These are phyloP conservation scores for Triops cancriformis DNA, from an alignment of 1,140 invertebrate genomes.

Conservation along the genomic window DNA sequence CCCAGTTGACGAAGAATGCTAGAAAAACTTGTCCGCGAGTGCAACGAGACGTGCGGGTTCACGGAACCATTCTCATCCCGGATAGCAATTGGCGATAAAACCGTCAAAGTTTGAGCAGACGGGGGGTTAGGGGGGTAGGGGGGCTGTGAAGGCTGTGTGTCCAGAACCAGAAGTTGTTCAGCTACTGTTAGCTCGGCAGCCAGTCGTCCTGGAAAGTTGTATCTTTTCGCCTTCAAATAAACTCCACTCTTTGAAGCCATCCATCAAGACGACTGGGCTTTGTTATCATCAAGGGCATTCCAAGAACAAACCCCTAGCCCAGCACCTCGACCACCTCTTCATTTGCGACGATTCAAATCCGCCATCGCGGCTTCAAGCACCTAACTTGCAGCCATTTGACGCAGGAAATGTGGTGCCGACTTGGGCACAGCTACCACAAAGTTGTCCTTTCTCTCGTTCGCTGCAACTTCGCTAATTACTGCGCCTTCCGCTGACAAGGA, in stretches of 20 bases:
- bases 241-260: background rate
- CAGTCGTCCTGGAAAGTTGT: background rate
- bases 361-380: no score
- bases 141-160: no score
- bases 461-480: background rate
- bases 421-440: no score
- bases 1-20: background rate
- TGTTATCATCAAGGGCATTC: conserved; percentile 10
- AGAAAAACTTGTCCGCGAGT: background rate
- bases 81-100: no score
- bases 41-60: no score
- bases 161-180: no score
- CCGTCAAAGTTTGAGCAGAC: no score
- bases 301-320: background rate
- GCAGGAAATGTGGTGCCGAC: no score
- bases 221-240: background rate
- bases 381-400: no score
- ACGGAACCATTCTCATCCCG: no score
- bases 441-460: background rate
- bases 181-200: background rate
- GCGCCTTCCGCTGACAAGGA: background rate
- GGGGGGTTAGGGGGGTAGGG: no score
- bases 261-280: background rate
- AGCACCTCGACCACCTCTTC: background rate
- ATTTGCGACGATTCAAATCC: background rate